These are phyloP conservation scores for Calameuta idolon DNA, from an alignment of 2,888 invertebrate species.

Conservation along the genomic window DNA sequence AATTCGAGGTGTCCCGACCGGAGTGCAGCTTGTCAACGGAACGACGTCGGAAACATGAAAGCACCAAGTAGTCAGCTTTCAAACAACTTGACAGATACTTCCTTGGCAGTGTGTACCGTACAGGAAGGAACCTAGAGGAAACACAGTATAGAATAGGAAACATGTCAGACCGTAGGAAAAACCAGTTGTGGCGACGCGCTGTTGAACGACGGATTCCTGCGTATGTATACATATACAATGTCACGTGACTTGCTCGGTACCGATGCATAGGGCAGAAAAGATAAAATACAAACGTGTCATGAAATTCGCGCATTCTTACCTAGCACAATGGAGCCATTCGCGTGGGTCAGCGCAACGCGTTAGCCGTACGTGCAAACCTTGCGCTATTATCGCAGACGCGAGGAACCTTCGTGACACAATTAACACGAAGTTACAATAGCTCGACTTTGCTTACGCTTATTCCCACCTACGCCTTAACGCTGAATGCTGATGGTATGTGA, in stretches of 20 bases:
- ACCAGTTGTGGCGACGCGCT: neutral
- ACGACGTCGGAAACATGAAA: slow-evolving; percentile 11
- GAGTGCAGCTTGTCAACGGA: neutral
- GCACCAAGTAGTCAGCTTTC: slow-evolving; percentile 16
- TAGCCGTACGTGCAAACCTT: neutral
- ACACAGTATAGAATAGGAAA: neutral
- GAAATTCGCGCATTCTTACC: slow-evolving; percentile 7
- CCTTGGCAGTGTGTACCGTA: neutral
- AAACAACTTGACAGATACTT: slow-evolving; percentile 16
- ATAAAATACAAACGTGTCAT: slow-evolving; percentile 8
- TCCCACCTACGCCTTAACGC: neutral
- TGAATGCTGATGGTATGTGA: neutral
- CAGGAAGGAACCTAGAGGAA: neutral
- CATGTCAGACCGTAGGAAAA: neutral
- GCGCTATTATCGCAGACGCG: slow-evolving; percentile 34
- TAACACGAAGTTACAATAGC: slow-evolving; percentile 10
- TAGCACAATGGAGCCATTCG: slow-evolving; percentile 39
- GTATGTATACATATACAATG: neutral
- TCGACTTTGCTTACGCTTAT: neutral
- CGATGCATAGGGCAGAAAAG: neutral
- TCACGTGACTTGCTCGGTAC: neutral
- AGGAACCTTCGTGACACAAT: slow-evolving; percentile 24
- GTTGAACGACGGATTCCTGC: neutral
- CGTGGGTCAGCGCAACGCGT: slow-evolving; percentile 23
- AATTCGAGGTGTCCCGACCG: neutral